These are phyloP conservation scores for Sphecodes monilicornis DNA, from an alignment of 2,888 invertebrate species.

Conservation along the genomic window DNA sequence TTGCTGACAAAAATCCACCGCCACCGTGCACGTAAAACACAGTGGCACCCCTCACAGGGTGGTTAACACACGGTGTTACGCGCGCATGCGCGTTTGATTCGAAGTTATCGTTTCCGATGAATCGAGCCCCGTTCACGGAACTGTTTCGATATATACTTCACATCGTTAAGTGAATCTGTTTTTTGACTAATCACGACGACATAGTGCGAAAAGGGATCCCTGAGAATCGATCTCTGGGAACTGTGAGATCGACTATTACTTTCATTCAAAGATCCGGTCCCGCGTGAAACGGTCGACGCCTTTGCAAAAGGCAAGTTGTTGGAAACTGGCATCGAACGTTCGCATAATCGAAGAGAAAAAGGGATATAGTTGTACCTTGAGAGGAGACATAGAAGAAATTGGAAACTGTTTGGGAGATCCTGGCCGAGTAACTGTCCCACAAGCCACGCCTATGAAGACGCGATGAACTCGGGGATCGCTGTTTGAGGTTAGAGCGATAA, in stretches of 20 bases:
- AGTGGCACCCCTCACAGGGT: conserved; percentile 8
- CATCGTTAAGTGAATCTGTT: not conserved
- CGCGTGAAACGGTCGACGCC: not conserved
- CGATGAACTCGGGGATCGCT: conserved; percentile 36
- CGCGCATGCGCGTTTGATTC: conserved; percentile 16
- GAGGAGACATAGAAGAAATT: not conserved
- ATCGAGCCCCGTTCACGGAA: not conserved
- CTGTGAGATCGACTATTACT: not conserved
- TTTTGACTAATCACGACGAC: not conserved
- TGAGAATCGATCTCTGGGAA: not conserved
- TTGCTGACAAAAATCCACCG: conserved; percentile 3
- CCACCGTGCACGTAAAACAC: conserved; percentile 1
- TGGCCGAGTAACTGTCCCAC: not conserved
- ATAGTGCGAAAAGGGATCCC: not conserved
- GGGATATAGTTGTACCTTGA: not conserved
- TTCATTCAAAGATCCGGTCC: not conserved
- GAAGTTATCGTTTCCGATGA: not conserved
- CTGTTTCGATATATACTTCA: not conserved
- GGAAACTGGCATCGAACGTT: not conserved
- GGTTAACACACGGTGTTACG: not conserved
- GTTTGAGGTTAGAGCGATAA: conserved; percentile 65
- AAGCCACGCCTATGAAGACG: conserved; percentile 27
- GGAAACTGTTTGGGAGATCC: not conserved
- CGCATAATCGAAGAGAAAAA: not conserved
- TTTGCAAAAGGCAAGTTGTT: not conserved